Evolutionary conservation across 2,113 vertebrate genomes (phyloP), one percentile per base, ranked within the genome.

Genomic region (Microtus ochrogaster): DNA sequence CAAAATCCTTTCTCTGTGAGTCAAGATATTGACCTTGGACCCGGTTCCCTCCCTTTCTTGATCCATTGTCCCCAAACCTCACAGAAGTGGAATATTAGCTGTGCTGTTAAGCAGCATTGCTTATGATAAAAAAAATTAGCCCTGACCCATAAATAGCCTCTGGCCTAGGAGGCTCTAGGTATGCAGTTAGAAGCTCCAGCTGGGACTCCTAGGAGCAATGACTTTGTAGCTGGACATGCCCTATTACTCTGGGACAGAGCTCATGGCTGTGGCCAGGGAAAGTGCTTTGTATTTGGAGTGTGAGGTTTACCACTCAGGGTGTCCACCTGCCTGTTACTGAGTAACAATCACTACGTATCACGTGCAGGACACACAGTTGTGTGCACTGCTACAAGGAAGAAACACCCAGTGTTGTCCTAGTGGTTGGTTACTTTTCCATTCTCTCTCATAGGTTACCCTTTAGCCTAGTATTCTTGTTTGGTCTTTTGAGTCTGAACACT

Each of bases 41-140:
- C 73, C 61, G 66, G 26, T 94, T 92, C 78, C 63, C 41, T 92
- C 78, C 55, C 41, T 90, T 94, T 89, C 41, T 78, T 79, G 65
- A 66, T 91, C 65, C 79, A 1, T 85, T 82, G 41, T 39, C 85
- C 49, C 28, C 33, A 91, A 74, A 70, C 3, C n/a, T 79, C 52
- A 89, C 30, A 39, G n/a, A 89, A 77, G 17, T 91, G 8, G 30
- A 66, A 33, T 87, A 52, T 74, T 68, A 81, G 49, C 39, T 74
- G 2, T 88, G 2, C 61, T 81, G 26, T 47, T 63, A 74, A 83
- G 68, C 44, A 58, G 0, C 76, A 79, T 61, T 58, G 44, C 55
- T 93, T 79, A 52, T 90, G 44, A 78, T 49, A 41, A 55, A 55
- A 41, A 94, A 91, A 92, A 58, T 82, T 44, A 73, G 22, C 24